Evolutionary conservation across 2,888 invertebrate species (phyloP), one percentile per base, ranked within the genome.

Genomic region (Xestia rhomboidea): DNA sequence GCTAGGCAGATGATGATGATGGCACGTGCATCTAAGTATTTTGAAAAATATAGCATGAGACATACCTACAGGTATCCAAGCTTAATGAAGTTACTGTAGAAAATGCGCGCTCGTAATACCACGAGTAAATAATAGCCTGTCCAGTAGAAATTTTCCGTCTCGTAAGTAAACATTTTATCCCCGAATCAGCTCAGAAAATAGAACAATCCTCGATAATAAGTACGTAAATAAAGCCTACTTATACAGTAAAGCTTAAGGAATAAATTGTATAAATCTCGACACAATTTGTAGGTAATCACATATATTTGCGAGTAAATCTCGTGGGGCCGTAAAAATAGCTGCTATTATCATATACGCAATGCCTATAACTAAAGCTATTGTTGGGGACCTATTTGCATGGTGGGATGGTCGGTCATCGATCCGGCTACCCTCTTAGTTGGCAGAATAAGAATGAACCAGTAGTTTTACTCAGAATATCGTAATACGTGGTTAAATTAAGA

Each of bases 311-410:
- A 82, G 79, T 79, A 79, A 84, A 81, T 82, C 70, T 74, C 54
- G 70, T 64, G 69, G 73, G 80, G 51, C 67, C 77, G 76, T 84
- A 85, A 81, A 77, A 82, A 75, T 76, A 70, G 72, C 68, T 27
- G 13, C 74, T 85, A 85, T 84, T 85, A 87, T 85, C 77, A 81
- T 83, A 77, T 77, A 76, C 81, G 84, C 82, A 83, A 80, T 84
- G 84, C 78, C 81, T 84, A 78, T 77, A 75, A 8, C 30, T 30
- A 18, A 60, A 79, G 72, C 84, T 77, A 77, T 87, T 80, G 82
- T 84, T 54, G 72, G 78, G 73, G 80, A 79, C 73, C 83, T 84
- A 88, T 88, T 90, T 89, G 86, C 83, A 80, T 88, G 82, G 82
- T 68, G 73, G 79, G 77, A 83, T 82, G 74, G 82, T 41, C 69